Evolutionary conservation across 2,888 invertebrate genomes (phyloP).

Genomic region (Cosmia trapezina): DNA sequence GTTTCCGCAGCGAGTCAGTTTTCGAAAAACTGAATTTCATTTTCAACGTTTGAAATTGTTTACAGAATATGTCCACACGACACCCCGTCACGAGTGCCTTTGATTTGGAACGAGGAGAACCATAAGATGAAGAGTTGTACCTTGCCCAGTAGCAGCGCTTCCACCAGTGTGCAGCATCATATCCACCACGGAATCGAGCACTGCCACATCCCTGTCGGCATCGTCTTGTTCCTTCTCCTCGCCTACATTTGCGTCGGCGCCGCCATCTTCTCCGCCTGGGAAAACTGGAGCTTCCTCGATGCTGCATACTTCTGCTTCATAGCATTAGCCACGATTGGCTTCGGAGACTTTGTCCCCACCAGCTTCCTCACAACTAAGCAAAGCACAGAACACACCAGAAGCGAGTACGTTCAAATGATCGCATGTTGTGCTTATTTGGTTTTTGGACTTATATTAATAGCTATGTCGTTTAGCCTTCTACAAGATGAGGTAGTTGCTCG

Average conservation of each 20-base stretch:
- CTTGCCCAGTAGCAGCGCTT: conserved; percentile 81
- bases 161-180: conserved; percentile 81
- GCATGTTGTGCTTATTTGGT: conserved; percentile 95
- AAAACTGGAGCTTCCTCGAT: conserved; percentile 95
- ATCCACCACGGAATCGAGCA: conserved; percentile 80
- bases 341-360: conserved; percentile 94
- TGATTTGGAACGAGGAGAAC: conserved; percentile 91
- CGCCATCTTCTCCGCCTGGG: conserved; percentile 94
- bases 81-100: conserved; percentile 94
- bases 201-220: conserved; percentile 85
- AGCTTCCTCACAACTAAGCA: conserved; percentile 87
- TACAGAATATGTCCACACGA: conserved; percentile 91
- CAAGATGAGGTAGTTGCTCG: conserved; percentile 95
- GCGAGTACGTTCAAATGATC: conserved; percentile 93
- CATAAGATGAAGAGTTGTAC: conserved; percentile 82
- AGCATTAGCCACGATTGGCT: conserved; percentile 95
- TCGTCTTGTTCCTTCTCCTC: conserved; percentile 92
- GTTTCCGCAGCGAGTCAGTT: conserved; percentile 2
- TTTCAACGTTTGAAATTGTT: conserved; percentile 45
- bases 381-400: conserved; percentile 82
- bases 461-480: conserved; percentile 95
- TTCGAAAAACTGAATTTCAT: background rate
- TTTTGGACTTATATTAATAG: conserved; percentile 94
- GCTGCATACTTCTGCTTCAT: conserved; percentile 96
- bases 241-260: conserved; percentile 95